Evolutionary conservation across 2,113 vertebrate species (phyloP), one percentile per base, ranked within the genome.

Genomic region (Haemorhous mexicanus): DNA sequence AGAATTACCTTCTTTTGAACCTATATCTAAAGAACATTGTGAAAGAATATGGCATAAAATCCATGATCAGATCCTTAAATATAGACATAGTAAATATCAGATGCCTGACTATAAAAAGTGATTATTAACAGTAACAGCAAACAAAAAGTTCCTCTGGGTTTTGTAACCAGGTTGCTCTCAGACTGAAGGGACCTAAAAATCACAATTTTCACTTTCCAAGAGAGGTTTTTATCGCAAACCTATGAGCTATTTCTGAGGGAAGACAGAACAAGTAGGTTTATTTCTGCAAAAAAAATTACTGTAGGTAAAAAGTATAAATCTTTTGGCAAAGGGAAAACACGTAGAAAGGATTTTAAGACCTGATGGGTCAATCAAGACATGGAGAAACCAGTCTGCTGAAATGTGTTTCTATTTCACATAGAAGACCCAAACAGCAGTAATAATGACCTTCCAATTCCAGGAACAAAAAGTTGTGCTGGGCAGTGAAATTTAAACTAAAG

Each of bases 381-480:
- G 15, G 46, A 74, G 16, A 82, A 58, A 32, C 0, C 14, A 81
- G 11, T 16, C 9, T 77, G 39, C 56, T 74, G 50, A 62, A 75
- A 7, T 7, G 2, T 55, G 39, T 19, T 30, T 75, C 23, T 47
- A n/a, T 75, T 72, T 84, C 32, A 63, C 30, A 22, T 8, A 41
- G n/a, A 39, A 72, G 44, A 49, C 28, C 16, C 10, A 26, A 47
- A 30, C 4, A 52, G 16, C 44, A 53, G 3, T 24, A 83, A 76
- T 27, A n/a, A 75, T 41, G 18, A n/a, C 19, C 14, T 39, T 79
- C 12, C 55, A 13, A 43, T 23, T 27, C 2, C 1, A 32, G 55
- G 23, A 30, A 2, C 2, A 50, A 53, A 59, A 61, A 7, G 1
- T 11, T 43, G 4, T 32, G 2, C 3, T 66, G 6, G 11, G 43